A percentile compares a stretch with the other conserved stretches of the same genome.
Evolutionary conservation across 2,113 vertebrate species (phyloP).

Genomic region (Solea solea): DNA sequence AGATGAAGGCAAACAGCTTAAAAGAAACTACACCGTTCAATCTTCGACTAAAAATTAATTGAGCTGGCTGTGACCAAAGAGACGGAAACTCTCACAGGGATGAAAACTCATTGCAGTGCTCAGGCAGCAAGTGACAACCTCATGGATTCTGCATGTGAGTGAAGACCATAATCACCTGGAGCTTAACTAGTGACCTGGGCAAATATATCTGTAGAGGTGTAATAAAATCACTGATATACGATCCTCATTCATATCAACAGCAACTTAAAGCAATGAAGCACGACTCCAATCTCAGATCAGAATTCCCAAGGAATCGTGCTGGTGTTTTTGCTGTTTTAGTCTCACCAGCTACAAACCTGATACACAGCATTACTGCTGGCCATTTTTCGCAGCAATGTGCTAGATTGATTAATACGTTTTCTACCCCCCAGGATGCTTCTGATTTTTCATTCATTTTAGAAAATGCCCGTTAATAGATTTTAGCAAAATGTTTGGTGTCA

Average conservation of each 20-base stretch:
- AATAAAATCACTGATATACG: conserved; percentile 32
- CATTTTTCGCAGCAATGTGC: conserved; percentile 28
- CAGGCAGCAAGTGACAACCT: conserved; percentile 14
- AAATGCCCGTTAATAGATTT: conserved; percentile 30
- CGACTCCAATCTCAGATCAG: conserved; percentile 10
- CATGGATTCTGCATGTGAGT: conserved; percentile 15
- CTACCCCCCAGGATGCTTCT: conserved; percentile 25
- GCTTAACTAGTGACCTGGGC: conserved; percentile 23
- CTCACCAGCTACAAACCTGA: conserved; percentile 21
- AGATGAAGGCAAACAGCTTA: conserved; percentile 9
- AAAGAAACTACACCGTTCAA: conserved; percentile 21
- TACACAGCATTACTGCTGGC: conserved; percentile 31
- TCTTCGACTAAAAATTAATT: conserved; percentile 21
- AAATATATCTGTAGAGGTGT: conserved; percentile 29
- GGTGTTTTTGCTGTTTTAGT: conserved; percentile 15
- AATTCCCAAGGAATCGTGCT: conserved; percentile 11
- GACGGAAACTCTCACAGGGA: conserved; percentile 1
- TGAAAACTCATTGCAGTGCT: conserved; percentile 14
- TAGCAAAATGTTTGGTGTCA: background rate
- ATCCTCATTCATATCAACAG: conserved; percentile 23
- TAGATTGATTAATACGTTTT: conserved; percentile 42
- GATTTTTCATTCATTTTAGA: conserved; percentile 40
- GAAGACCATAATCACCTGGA: conserved; percentile 23
- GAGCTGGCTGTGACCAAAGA: conserved; percentile 13
- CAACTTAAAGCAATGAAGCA: conserved; percentile 7